Base-by-base conservation (phyloP, 2,888 invertebrate species). In the Trachelus iudaicus region DNA sequence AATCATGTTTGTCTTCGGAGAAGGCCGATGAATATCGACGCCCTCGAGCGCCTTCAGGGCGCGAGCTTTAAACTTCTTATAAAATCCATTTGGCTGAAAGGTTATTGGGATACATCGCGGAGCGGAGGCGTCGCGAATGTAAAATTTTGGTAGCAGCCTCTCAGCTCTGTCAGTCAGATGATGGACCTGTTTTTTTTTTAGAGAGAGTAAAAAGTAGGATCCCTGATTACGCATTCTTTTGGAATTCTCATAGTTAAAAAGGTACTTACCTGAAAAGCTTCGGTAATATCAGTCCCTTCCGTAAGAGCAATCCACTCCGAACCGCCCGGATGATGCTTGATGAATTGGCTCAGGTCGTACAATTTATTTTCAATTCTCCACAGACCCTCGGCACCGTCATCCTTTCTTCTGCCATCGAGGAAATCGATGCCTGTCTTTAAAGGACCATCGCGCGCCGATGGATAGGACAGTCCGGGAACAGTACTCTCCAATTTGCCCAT, bases 321-420 rank as follows among this genome's bases (percentile, higher is more conserved):
- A 1, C 98, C 97, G 68, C 98, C 98, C 0, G 98, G 99, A 93
- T 99, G 99, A 73, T 92, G 93, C 4, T 94, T 91, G 9, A 96
- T 92, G 90, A 98, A 99, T 33, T 94, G 93, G 0, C 95, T 94
- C 34, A 99, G 93, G 92, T 99, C 97, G 90, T 98, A 99, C 34
- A 99, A 92, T 73, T 93, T 92, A 90, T 97, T 93, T 83, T 95
- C 93, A 33, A 97, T 93, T 83, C 97, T 93, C 97, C 97, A 97
- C 4, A 96, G 90, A n/a, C 94, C 94, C 89, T 96, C 96, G 0
- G 96, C 95, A 4, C 95, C 95, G 83, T 96, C 96, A 82, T 95
- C 94, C 85, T 92, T 89, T 30, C 93, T 92, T 87, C 95, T 95
- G 3, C 94, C 95, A 71, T 93, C 92, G 37, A 96, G 87, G 95